Base-by-base conservation (phyloP, 2,888 invertebrate species). In the Pecten maximus region DNA sequence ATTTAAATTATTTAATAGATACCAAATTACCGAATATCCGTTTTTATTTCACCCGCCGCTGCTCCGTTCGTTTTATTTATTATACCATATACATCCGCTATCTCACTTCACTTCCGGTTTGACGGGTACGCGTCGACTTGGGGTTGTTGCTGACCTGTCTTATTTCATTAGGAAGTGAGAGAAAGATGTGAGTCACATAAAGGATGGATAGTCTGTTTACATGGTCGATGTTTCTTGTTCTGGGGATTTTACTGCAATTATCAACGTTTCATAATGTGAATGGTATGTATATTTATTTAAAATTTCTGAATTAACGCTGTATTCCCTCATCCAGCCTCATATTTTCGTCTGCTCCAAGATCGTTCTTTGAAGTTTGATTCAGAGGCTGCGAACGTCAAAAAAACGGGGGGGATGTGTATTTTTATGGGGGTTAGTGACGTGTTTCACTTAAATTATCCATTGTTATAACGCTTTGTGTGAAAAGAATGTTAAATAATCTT, bases 121-220 rank as follows among this genome's bases (percentile, higher is more conserved):
- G 23, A 10, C 23, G 74, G 28, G 74, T 28, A 74, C 74, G 28
- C 10, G 74, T 74, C 1, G 12, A 35, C 74, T 74, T 74, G 35
- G 74, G 74, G 28, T 23, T 35, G 35, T 74, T 3, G 74, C 50
- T 23, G 35, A 28, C 74, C 8, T 23, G 19, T 60, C 35, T 35
- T 35, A 35, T 6, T 35, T 74, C 35, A 74, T 74, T 74, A 74
- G 74, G 74, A 74, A 74, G 74, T 74, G 74, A 74, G 74, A 74
- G 74, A 74, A 74, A 74, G 74, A 74, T 74, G 74, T 74, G 74
- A 74, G 74, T 74, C 74, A 74, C 74, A 35, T 74, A 74, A 74
- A 74, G 74, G 74, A 74, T 74, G 74, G 74, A 74, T 74, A 74
- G 74, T 74, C 74, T 74, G 74, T 74, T 74, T 74, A 74, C 74